phyloP scores from a whole-genome alignment of 2,888 invertebrate species.

The Polymixis lichenea region DNA sequence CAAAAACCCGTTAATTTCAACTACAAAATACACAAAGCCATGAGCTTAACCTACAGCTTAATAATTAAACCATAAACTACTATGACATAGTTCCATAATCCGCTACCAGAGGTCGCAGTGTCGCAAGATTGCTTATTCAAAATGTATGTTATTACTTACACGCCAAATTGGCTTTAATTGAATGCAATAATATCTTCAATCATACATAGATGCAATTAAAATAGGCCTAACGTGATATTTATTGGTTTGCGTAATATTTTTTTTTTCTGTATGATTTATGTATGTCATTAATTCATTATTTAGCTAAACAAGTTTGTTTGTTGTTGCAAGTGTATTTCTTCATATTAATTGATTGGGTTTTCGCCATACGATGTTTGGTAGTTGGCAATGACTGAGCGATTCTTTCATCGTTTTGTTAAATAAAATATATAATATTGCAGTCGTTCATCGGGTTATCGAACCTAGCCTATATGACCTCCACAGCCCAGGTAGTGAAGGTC shows the following conservation, averaged over 20 bases:
- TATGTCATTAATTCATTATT: conserved; percentile 7
- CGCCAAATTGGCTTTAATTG: conserved; percentile 19
- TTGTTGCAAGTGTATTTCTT: conserved; percentile 12
- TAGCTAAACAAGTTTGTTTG: too few species aligned
- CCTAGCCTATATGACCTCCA: too few species aligned
- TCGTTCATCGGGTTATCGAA: too few species aligned
- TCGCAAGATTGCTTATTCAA: conserved; percentile 22
- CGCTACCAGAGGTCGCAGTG: conserved; percentile 23
- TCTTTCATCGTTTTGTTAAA: too few species aligned
- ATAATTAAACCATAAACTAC: conserved; percentile 23
- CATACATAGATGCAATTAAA: conserved; percentile 22
- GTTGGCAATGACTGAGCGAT: background rate
- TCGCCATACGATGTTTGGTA: background rate
- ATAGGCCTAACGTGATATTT: conserved; percentile 13
- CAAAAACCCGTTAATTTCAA: background rate
- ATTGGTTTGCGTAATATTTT: conserved; percentile 16
- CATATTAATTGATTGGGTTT: conserved; percentile 29
- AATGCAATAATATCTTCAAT: conserved; percentile 16
- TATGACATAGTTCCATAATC: conserved; percentile 36
- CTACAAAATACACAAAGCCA: conserved; percentile 12
- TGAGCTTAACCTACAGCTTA: background rate
- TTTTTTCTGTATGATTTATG: conserved; percentile 2
- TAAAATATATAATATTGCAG: too few species aligned
- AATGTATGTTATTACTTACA: conserved; percentile 3
- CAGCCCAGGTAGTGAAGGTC: too few species aligned